Evolutionary conservation across 1,140 invertebrate species (phyloP), one percentile per base, ranked within the genome.

Genomic region (Drosophila grimshawi): DNA sequence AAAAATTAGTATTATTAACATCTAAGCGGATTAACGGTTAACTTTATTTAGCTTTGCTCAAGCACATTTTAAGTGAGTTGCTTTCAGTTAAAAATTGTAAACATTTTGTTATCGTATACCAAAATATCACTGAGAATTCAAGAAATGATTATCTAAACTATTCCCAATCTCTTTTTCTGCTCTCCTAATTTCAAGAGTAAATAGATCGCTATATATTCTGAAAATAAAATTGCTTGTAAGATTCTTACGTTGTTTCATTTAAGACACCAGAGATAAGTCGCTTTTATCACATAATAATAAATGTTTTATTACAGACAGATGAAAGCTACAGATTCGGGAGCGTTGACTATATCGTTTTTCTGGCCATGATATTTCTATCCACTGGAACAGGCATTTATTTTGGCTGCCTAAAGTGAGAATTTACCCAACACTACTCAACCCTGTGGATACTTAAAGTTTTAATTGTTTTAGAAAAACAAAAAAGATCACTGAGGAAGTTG

Each of bases 371-470:
- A 52, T 70, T 93, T 0, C 81, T 95, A 1, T 96, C 95, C 1
- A 94, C 95, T 4, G 93, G 93, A 2, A 96, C 96, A 5, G 96
- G 96, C 0, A 75, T 97, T 8, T 97, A 96, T 93, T 96, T 95
- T 92, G 96, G 95, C 5, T 96, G 89, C 53, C 65, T 91, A 32
- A 92, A 81, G 90, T 92, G 80, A 79, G 78, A 76, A 67, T 63
- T 48, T 11, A 43, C 3, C 39, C 5, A 4, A 33, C 33, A 33
- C 2, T 10, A 43, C 10, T 43, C n/a, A 43, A 43, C 6, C 4
- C 4, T 43, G 51, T 57, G 19, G 2, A 32, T 5, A 60, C 19
- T 57, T 55, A 4, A 8, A 4, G 39, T 51, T 10, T 48, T 45
- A 48, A 33, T 27, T 65, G 45, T 70, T 71, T 29, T 49, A 88